A percentile compares a stretch with the other conserved stretches of the same genome.
These are phyloP conservation scores for Melitaea athalia DNA, from an alignment of 2,888 invertebrate genomes.

Conservation along the genomic window DNA sequence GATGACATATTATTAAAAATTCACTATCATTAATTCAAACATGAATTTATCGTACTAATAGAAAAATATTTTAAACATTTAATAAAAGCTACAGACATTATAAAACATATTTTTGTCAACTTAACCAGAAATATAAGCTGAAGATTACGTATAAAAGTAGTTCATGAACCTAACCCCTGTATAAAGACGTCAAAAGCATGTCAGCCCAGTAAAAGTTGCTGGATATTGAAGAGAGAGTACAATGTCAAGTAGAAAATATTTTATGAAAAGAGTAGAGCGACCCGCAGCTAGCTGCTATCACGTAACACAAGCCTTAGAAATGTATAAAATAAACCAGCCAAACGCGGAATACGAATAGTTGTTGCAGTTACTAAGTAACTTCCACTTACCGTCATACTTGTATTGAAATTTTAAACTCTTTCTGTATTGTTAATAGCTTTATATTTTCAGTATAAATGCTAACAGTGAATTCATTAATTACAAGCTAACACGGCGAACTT, in stretches of 20 bases:
- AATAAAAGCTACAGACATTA: too few relatives aligned
- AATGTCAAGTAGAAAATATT: slow-evolving; percentile 71
- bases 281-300: slow-evolving; percentile 57
- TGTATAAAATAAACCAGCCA: slow-evolving; percentile 69
- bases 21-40: too few relatives aligned
- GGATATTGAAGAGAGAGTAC: slow-evolving; percentile 59
- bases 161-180: slow-evolving; percentile 24
- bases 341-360: slow-evolving; percentile 62
- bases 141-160: slow-evolving; percentile 23
- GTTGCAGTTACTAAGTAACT: slow-evolving; percentile 63
- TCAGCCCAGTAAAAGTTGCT: slow-evolving; percentile 37
- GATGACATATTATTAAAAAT: too few relatives aligned
- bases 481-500: too few relatives aligned
- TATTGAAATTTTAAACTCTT: background rate
- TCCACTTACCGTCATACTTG: background rate
- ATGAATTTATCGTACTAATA: too few relatives aligned
- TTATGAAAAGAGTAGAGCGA: slow-evolving; percentile 58
- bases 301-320: slow-evolving; percentile 62
- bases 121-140: background rate
- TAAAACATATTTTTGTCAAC: background rate
- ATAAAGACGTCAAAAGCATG: slow-evolving; percentile 29
- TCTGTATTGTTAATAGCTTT: background rate
- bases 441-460: background rate
- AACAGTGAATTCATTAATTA: too few relatives aligned
- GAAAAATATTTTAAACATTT: too few relatives aligned